Evolutionary conservation across 2,797 vertebrate species (phyloP), one percentile per base, ranked within the genome.

Genomic region (Pogonophryne albipinna): DNA sequence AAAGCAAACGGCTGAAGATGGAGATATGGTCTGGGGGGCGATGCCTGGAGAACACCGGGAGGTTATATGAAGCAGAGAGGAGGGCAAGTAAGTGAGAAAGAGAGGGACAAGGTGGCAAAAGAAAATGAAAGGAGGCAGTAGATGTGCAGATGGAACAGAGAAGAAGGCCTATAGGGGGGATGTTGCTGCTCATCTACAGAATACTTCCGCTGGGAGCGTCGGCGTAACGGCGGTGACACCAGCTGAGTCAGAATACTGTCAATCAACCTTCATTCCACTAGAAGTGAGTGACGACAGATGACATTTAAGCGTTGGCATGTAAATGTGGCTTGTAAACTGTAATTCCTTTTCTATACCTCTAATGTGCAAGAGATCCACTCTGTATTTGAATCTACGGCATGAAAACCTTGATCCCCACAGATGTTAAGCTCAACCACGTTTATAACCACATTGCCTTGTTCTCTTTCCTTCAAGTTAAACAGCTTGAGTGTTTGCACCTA

Each of bases 221-320:
- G 71, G 77, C 52, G 65, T 69, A 76, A 72, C 41, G 27, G 27
- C 72, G 53, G 13, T 62, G 76, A 82, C 79, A 79, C 68, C 67
- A 66, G 72, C 83, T 80, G 79, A 92, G 79, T 87, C 84, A 79
- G 84, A 93, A 84, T 77, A 73, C 65, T 50, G 80, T 84, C 86
- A 91, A 84, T 92, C 91, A 90, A 51, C 62, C 58, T 85, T 87
- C 71, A 17, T 64, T 58, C 76, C 15, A 20, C 42, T 61, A 34
- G 50, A 78, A 85, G n/a, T 75, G 70, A 86, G 55, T 68, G 78
- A 83, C 47, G 4, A 85, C 79, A 81, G 85, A 80, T 85, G 84
- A 85, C 89, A 87, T 89, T 75, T 86, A 67, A 90, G 89, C 84
- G 71, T 73, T 85, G 53, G 41, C 34, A 38, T 38, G 34, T 38